Percentiles rank a stretch among this genome's conserved stretches.
Evolutionary conservation across 2,113 vertebrate genomes (phyloP).

Genomic region (Siniperca knerii): DNA sequence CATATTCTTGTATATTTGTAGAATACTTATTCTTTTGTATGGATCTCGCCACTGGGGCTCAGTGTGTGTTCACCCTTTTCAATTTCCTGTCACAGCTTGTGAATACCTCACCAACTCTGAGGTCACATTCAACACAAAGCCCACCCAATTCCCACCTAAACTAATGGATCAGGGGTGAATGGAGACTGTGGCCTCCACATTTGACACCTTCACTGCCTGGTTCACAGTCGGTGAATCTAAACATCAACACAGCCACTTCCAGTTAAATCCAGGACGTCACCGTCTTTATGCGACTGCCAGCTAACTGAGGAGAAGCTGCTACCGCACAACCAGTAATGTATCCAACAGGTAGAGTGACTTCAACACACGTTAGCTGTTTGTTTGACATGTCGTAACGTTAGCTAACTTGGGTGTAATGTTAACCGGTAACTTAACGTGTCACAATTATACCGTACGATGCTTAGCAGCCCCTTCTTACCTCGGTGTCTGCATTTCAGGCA

Average conservation of each 20-base stretch:
- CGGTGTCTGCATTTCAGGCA: slow-evolving; percentile 55
- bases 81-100: neutral
- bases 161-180: neutral
- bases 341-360: neutral
- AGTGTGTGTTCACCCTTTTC: neutral
- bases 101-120: neutral
- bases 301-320: neutral
- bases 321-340: neutral
- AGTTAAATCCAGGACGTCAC: neutral
- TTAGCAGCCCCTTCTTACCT: slow-evolving; percentile 38
- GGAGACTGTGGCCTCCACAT: neutral
- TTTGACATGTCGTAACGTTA: neutral
- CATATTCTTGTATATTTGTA: neutral
- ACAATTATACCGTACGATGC: accelerated
- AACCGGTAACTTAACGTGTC: neutral
- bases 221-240: neutral
- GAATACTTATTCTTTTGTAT: neutral
- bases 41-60: neutral
- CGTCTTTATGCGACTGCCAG: no score
- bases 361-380: neutral
- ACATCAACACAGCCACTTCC: neutral
- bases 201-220: neutral
- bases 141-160: neutral
- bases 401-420: neutral
- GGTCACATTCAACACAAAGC: neutral